phyloP scores from a whole-genome alignment of 2,797 vertebrate species.

The Leptoclinus maculatus region DNA sequence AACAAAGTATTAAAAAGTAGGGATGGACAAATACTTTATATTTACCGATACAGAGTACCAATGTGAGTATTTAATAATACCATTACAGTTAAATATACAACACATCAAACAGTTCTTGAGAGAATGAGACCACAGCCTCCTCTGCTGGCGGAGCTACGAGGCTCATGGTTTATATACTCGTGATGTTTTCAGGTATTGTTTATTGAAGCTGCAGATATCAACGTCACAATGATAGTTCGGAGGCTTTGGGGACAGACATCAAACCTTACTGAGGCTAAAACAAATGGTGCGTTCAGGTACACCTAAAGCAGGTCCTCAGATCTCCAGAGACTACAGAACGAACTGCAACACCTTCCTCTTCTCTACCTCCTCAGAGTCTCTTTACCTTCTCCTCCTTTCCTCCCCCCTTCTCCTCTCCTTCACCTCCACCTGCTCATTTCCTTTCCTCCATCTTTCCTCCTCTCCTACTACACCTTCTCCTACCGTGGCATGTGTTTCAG shows the following conservation, averaged over 20 bases:
- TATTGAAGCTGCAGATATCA: background rate
- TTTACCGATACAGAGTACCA: too few relatives aligned
- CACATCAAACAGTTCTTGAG: too few relatives aligned
- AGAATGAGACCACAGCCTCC: background rate
- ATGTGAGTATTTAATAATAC: too few relatives aligned
- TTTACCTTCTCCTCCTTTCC: background rate
- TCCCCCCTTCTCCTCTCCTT: background rate
- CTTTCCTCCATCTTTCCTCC: background rate
- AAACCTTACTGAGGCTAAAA: background rate
- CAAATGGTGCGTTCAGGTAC: background rate
- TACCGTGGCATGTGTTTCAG: too few relatives aligned
- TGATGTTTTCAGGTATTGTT: too few relatives aligned
- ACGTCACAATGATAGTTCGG: background rate
- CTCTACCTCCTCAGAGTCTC: too few relatives aligned
- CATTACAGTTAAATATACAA: too few relatives aligned
- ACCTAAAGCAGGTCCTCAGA: background rate
- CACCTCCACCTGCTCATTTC: background rate
- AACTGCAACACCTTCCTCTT: too few relatives aligned
- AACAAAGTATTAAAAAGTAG: too few relatives aligned
- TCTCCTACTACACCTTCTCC: background rate
- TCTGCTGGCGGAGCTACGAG: conserved; percentile 12
- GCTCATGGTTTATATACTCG: too few relatives aligned
- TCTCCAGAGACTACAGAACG: background rate
- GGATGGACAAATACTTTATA: too few relatives aligned
- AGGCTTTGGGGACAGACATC: background rate